Conservation (phyloP, 2,113 vertebrate species). For the Esox niger region DNA sequence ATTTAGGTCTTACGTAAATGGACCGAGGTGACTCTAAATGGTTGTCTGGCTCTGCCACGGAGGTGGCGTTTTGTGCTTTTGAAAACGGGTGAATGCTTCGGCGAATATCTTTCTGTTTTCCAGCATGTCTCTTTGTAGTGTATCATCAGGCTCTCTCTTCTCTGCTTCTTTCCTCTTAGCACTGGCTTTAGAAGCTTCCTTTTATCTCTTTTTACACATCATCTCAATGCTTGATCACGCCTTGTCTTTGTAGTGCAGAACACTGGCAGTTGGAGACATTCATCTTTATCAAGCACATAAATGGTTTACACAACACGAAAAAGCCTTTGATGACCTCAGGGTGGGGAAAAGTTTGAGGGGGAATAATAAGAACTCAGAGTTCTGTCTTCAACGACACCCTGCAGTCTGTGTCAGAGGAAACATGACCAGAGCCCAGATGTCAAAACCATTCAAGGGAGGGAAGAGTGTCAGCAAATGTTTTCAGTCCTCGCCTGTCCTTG, state of each 20-base stretch:
- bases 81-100: background rate
- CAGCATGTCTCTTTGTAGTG: constrained; percentile 14
- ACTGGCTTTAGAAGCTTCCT: constrained; percentile 10
- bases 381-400: no score
- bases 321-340: background rate
- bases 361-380: no score
- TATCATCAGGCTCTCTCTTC: constrained; percentile 8
- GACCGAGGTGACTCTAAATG: no score
- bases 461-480: no score
- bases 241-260: constrained; percentile 39
- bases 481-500: no score
- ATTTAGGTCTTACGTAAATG: background rate
- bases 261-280: constrained; percentile 37
- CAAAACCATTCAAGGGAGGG: no score
- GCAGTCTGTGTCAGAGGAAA: no score
- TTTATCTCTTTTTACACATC: constrained; percentile 34
- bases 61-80: background rate
- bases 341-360: no score
- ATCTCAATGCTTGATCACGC: constrained; percentile 33
- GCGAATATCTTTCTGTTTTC: constrained; percentile 26
- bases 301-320: constrained; percentile 23
- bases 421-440: no score
- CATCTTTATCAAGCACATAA: constrained; percentile 41
- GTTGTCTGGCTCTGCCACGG: background rate
- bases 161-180: constrained; percentile 1